These are phyloP conservation scores for Brachylomia viminalis DNA, from an alignment of 2,888 invertebrate species.

Conservation along the genomic window DNA sequence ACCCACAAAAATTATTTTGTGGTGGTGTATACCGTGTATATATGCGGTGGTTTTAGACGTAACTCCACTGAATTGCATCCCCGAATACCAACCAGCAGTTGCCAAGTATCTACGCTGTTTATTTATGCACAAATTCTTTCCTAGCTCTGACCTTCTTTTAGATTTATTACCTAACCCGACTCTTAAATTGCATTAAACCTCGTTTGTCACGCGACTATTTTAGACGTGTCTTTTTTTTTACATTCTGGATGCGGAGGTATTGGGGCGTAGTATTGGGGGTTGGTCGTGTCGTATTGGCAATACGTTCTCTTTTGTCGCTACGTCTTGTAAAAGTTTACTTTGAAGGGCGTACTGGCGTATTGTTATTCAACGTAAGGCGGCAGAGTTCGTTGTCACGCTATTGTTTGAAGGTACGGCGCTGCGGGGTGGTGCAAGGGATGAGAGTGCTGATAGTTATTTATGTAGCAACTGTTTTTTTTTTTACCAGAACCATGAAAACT, in stretches of 20 bases:
- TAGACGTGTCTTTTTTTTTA: constrained; percentile 36
- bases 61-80: not conserved
- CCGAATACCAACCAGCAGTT: not conserved
- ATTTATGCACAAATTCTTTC: constrained; percentile 26
- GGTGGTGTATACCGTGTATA: too few relatives aligned
- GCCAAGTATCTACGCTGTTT: constrained; percentile 16
- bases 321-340: constrained; percentile 65
- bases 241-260: constrained; percentile 36
- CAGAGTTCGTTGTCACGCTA: constrained; percentile 65
- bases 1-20: too few relatives aligned
- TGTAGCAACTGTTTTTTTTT: too few relatives aligned
- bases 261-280: constrained; percentile 41
- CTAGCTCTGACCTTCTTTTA: constrained; percentile 32
- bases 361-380: constrained; percentile 63
- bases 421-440: constrained; percentile 42
- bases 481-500: not conserved
- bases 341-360: constrained; percentile 55
- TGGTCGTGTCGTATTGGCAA: constrained; percentile 40
- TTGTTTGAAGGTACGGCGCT: constrained; percentile 59
- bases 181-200: constrained; percentile 52
- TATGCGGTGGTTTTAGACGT: not conserved
- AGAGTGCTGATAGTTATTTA: not conserved
- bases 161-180: constrained; percentile 37
- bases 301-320: constrained; percentile 30
- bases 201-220: constrained; percentile 56